Evolutionary conservation across 2,888 invertebrate genomes (phyloP).

Genomic region (Drosophila koepferae): DNA sequence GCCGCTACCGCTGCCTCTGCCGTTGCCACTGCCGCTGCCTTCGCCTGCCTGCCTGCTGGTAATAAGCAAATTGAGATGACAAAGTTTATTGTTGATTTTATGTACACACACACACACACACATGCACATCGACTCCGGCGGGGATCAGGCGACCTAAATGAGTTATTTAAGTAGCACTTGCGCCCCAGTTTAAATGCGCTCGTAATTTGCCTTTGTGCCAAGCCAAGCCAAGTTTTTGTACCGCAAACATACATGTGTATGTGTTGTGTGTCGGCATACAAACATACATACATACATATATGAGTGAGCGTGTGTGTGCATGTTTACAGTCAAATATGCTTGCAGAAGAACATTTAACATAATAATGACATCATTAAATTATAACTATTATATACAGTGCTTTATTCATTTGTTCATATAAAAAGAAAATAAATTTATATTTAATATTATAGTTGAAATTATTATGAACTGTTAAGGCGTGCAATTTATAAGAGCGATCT

Average conservation of each 20-base stretch:
- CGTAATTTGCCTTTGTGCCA: slow-evolving; percentile 81
- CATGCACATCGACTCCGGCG: slow-evolving; percentile 35
- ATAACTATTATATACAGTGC: not conserved
- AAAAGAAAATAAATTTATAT: not conserved
- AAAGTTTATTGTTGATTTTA: slow-evolving; percentile 81
- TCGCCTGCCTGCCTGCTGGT: slow-evolving; percentile 55
- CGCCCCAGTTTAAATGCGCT: slow-evolving; percentile 80
- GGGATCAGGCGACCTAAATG: slow-evolving; percentile 73
- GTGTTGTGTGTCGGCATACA: not conserved
- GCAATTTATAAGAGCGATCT: too few species aligned
- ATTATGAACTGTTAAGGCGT: not conserved
- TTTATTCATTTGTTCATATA: not conserved
- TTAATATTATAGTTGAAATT: not conserved
- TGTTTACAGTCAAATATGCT: slow-evolving; percentile 24
- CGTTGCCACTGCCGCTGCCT: not conserved
- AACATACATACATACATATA: not conserved
- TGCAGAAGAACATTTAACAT: slow-evolving; percentile 6
- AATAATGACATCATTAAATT: not conserved
- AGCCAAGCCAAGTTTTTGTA: slow-evolving; percentile 66
- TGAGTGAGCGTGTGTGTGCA: slow-evolving; percentile 4
- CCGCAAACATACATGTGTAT: slow-evolving; percentile 27
- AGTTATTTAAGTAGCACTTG: slow-evolving; percentile 81
- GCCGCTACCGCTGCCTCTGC: not conserved
- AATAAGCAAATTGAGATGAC: slow-evolving; percentile 81
- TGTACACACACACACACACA: slow-evolving; percentile 35